Evolutionary conservation across 2,797 vertebrate genomes (phyloP), one percentile per base, ranked within the genome.

Genomic region (Channallabes apus): DNA sequence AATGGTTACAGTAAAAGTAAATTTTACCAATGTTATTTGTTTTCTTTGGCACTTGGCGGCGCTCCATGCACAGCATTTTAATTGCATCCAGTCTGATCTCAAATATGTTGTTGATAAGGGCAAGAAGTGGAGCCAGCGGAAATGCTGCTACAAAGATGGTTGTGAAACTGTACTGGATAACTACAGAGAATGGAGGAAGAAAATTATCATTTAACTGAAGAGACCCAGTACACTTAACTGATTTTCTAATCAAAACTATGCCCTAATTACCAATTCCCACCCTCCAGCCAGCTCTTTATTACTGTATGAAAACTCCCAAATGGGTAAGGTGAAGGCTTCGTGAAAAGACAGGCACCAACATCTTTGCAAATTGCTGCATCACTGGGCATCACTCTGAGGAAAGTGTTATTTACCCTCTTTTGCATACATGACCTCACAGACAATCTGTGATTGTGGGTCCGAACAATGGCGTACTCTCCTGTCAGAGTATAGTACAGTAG

Each of bases 111-210:
- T 97, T 98, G 88, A 95, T 1, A 69, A 98, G 92, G 0, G 98
- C 97, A 32, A 99, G 91, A 38, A 99, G 89, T 0, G 97, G 98
- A 0, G 98, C 97, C 0, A 99, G 94, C 0, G 97, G 98, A 76
- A 99, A 99, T 1, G 97, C 97, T 0, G 98, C 94, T 75, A 98
- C 97, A 0, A 99, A 99, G 89, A 98, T 97, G 88, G 98, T 99
- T 90, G 97, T 98, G 92, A 98, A 99, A 89, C 97, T 97, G 65
- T 97, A 99, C 92, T 99, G 98, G 87, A 98, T 93, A 77, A 96
- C 98, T 99, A 91, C 0, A 83, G 65, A 82, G 67, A 35, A 3
- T 6, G 29, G 22, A 81, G 56, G 68, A 38, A 24, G 8, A 3
- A 59, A 68, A 81, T 29, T 6, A 38, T 29, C 58, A 22, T 2